Conservation (phyloP, 2,113 vertebrate genomes). For the Azemiops feae region DNA sequence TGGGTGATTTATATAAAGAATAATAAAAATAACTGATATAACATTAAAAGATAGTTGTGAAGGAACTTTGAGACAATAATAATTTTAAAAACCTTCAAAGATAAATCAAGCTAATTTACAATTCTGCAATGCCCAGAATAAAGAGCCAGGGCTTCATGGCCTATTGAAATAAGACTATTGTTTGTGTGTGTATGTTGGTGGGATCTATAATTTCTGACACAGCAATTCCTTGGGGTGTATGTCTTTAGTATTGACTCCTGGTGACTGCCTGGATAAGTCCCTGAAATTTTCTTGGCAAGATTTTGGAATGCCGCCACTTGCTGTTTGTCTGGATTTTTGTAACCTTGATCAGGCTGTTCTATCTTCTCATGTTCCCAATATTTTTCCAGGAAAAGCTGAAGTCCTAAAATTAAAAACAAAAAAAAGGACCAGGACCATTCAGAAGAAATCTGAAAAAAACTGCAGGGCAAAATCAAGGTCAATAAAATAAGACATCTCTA, state of each 20-base stretch:
- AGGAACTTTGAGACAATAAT: neutral
- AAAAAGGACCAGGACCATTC: neutral
- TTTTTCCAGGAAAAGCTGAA: neutral
- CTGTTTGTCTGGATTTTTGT: neutral
- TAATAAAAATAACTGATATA: neutral
- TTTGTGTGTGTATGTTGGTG: neutral
- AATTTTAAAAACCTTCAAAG: neutral
- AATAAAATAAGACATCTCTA: constrained; percentile 1
- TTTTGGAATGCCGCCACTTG: neutral
- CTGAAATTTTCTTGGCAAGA: neutral
- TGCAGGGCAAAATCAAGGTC: neutral
- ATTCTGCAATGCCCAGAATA: neutral
- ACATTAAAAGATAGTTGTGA: neutral
- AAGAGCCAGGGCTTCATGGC: neutral
- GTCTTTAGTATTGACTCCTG: neutral
- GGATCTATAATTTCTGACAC: neutral
- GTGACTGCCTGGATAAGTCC: neutral
- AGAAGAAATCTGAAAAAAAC: neutral
- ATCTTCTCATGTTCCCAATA: neutral
- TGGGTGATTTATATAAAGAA: neutral
- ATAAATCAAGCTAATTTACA: neutral
- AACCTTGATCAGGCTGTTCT: neutral
- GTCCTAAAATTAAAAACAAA: neutral
- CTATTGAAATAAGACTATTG: neutral
- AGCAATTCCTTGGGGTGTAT: neutral